Evolutionary conservation across 1,140 invertebrate species (phyloP).

Genomic region (Streblospio benedicti): DNA sequence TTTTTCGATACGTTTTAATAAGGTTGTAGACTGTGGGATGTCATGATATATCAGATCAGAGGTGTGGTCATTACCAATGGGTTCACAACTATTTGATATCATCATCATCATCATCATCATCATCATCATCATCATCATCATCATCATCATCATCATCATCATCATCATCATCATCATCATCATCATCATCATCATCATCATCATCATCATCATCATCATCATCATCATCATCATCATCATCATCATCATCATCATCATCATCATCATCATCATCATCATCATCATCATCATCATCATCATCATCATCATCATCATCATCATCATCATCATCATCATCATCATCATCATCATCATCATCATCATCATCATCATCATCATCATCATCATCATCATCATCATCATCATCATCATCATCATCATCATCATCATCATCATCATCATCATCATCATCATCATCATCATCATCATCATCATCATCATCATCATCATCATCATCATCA

Average conservation of each 20-base stretch:
- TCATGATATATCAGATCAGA: no score
- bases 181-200: conserved; percentile 21
- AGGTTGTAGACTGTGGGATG: no score
- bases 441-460: conserved; percentile 18
- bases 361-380: conserved; percentile 21
- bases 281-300: conserved; percentile 21
- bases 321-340: conserved; percentile 20
- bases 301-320: conserved; percentile 21
- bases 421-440: conserved; percentile 16
- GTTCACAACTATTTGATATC: neutral
- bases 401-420: conserved; percentile 19
- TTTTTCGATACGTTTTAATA: no score
- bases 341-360: conserved; percentile 20
- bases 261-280: conserved; percentile 21
- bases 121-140: conserved; percentile 21
- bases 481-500: conserved; percentile 21
- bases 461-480: conserved; percentile 20
- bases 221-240: conserved; percentile 21
- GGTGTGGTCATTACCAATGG: no score
- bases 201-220: conserved; percentile 21
- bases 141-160: conserved; percentile 21
- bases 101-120: conserved; percentile 20
- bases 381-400: conserved; percentile 19
- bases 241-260: conserved; percentile 21
- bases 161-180: conserved; percentile 21